Conservation (phyloP, 2,888 invertebrate genomes). For the Plebejus anna region DNA sequence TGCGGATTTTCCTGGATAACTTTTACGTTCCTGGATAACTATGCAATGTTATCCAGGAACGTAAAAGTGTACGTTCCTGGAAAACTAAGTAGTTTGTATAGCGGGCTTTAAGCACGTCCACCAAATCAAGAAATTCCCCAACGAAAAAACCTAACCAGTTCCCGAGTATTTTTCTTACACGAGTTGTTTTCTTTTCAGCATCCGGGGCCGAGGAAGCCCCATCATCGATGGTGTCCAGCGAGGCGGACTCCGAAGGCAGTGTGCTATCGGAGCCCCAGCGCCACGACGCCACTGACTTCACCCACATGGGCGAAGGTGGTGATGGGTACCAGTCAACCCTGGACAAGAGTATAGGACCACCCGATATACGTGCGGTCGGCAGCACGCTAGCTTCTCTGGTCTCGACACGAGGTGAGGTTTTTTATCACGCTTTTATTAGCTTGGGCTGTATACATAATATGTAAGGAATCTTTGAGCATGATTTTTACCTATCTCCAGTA, state of each 20-base stretch:
- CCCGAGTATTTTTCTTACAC: too few relatives aligned
- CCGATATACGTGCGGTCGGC: conserved; percentile 55
- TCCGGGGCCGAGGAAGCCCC: conserved; percentile 69
- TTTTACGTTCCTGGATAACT: too few relatives aligned
- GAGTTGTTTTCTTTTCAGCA: conserved; percentile 35
- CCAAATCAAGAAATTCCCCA: too few relatives aligned
- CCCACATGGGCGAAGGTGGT: conserved; percentile 43
- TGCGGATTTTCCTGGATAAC: too few relatives aligned
- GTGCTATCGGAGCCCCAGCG: conserved; percentile 56
- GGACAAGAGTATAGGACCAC: conserved; percentile 49
- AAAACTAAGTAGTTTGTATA: too few relatives aligned
- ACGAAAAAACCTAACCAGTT: too few relatives aligned
- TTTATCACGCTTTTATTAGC: neutral
- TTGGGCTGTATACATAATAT: too few relatives aligned
- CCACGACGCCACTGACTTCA: conserved; percentile 47
- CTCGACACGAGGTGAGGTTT: conserved; percentile 57
- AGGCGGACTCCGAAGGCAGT: conserved; percentile 70
- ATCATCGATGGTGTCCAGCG: conserved; percentile 72
- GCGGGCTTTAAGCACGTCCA: too few relatives aligned
- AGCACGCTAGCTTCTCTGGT: conserved; percentile 54
- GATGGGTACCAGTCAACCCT: conserved; percentile 42
- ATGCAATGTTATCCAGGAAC: too few relatives aligned
- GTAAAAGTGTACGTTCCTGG: too few relatives aligned
- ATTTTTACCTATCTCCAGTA: too few relatives aligned
- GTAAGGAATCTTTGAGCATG: too few relatives aligned